phyloP scores from a whole-genome alignment of 2,888 invertebrate genomes.

The Leptura quadrifasciata region DNA sequence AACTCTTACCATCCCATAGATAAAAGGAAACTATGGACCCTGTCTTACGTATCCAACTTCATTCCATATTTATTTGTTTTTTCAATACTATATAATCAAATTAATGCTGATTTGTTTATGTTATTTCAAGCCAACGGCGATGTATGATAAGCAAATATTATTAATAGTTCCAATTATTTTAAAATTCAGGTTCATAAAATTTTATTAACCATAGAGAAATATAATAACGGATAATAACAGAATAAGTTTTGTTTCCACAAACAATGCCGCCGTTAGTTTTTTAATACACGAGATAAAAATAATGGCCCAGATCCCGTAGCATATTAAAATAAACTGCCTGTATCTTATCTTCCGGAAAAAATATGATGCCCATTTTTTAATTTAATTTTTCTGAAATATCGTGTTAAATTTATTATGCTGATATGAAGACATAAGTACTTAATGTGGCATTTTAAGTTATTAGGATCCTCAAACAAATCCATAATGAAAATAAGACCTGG shows the following conservation, averaged over 20 bases:
- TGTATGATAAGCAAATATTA: neutral
- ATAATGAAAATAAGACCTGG: neutral
- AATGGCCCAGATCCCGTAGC: constrained; percentile 26
- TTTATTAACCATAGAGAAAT: constrained; percentile 8
- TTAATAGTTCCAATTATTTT: neutral
- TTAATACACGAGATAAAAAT: constrained; percentile 27
- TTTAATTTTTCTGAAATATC: constrained; percentile 30
- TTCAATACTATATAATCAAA: neutral
- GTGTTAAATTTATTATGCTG: constrained; percentile 20
- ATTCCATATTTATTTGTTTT: neutral
- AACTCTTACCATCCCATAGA: no score
- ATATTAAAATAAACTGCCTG: constrained; percentile 34
- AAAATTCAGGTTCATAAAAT: neutral
- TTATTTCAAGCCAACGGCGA: neutral
- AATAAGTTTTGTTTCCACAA: neutral
- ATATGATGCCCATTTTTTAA: constrained; percentile 22
- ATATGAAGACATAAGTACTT: constrained; percentile 11
- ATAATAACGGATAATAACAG: constrained; percentile 2
- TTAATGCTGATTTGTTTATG: neutral
- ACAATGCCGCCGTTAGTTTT: constrained; percentile 8
- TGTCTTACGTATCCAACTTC: neutral
- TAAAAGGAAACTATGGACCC: no score
- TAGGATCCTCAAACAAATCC: neutral
- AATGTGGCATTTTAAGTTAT: neutral
- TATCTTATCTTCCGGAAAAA: constrained; percentile 15